Percentiles rank a stretch among this genome's conserved stretches.
Conservation (phyloP, 2,888 invertebrate species). For the Heliconius cydno region DNA sequence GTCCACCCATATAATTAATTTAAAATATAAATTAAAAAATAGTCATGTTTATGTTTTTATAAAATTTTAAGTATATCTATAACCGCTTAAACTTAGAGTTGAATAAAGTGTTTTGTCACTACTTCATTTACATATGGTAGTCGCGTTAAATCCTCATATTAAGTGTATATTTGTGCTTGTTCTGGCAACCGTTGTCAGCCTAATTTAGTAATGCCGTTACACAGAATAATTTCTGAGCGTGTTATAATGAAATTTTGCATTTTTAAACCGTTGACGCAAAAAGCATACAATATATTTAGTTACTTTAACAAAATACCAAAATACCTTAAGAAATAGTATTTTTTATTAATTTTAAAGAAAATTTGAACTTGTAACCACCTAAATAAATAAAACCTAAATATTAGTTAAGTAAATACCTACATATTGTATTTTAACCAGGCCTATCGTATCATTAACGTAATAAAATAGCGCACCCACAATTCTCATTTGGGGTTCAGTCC, state of each 20-base stretch:
- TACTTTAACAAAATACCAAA: too few relatives aligned
- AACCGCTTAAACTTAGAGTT: background rate
- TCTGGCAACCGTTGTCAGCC: conserved; percentile 10
- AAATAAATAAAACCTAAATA: background rate
- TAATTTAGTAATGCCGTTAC: conserved; percentile 14
- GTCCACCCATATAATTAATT: too few relatives aligned
- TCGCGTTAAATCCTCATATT: conserved; percentile 9
- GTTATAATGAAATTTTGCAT: conserved; percentile 19
- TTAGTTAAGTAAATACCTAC: background rate
- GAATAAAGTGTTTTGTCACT: background rate
- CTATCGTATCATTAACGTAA: conserved; percentile 32
- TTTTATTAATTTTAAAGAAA: background rate
- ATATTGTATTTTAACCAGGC: conserved; percentile 2
- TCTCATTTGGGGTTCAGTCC: conserved; percentile 48
- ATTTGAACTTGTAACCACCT: background rate
- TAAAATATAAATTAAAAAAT: too few relatives aligned
- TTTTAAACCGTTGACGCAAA: background rate
- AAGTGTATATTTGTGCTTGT: background rate
- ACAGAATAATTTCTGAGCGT: conserved; percentile 4
- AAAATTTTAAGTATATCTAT: background rate
- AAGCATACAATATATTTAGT: background rate
- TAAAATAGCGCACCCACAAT: conserved; percentile 30
- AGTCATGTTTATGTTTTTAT: background rate
- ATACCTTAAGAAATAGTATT: background rate
- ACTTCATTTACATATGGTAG: background rate